Evolutionary conservation across 1,140 invertebrate genomes (phyloP).

Genomic region (Rhizoglyphus robini): DNA sequence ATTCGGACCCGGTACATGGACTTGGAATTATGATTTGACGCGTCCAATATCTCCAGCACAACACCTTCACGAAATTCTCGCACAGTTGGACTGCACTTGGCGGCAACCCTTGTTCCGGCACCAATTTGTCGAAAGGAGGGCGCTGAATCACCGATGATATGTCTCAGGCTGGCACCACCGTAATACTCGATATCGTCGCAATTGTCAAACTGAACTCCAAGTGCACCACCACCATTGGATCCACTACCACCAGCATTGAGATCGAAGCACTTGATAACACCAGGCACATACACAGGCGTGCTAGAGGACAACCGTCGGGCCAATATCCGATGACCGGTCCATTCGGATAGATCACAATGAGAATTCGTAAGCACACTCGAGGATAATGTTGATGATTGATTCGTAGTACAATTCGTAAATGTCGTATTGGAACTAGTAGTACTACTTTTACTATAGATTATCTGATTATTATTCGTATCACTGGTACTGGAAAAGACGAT

Average conservation of each 20-base stretch:
- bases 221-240: no score
- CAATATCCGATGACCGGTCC: slow-evolving; percentile 5
- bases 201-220: slow-evolving; percentile 12
- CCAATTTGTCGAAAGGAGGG: slow-evolving; percentile 4
- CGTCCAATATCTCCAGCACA: not conserved
- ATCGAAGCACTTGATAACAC: slow-evolving; percentile 15
- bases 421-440: no score
- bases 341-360: slow-evolving; percentile 18
- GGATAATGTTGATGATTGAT: not conserved
- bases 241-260: not conserved
- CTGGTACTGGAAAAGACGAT: not conserved
- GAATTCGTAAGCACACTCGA: no score
- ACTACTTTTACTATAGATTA: not conserved
- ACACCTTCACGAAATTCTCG: slow-evolving; percentile 5
- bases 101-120: not conserved
- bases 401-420: no score
- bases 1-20: not conserved
- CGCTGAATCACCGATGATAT: not conserved
- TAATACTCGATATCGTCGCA: slow-evolving; percentile 7
- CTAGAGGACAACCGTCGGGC: not conserved
- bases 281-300: not conserved
- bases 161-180: not conserved
- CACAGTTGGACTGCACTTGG: not conserved
- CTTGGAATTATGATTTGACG: not conserved
- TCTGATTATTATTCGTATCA: slow-evolving; percentile 18